Base-by-base conservation (phyloP, 2,797 vertebrate genomes). In the Gallinago solitaria region DNA sequence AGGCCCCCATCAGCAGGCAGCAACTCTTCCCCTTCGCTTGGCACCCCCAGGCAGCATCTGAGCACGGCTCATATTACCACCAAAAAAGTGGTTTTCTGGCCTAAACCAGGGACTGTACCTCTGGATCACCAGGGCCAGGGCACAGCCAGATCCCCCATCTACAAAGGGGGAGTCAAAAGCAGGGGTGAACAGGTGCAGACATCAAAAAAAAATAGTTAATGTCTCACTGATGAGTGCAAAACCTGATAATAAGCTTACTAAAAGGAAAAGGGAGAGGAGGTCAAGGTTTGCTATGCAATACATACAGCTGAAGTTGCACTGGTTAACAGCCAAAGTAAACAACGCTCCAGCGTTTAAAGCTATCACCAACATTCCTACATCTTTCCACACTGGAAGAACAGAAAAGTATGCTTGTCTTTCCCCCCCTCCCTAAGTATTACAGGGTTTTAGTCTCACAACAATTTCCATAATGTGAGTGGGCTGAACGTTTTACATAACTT, bases 291-390 rank as follows among this genome's bases (percentile, higher is more conserved):
- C 86, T 82, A 19, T 61, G 94, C 87, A 74, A 77, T n/a, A 27
- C 80, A 3, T n/a, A 12, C 27, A 90, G 93, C 91, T 91, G 91
- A 85, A 79, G n/a, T 8, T 76, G 93, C 85, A 67, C 92, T 95
- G 95, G 85, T 41, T 10, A 28, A 21, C 63, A 43, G 86, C 96
- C 94, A 97, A 97, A 91, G 70, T 21, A 93, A 97, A 96, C 90
- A 96, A 3, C 53, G 11, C 70, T 50, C 6, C 9, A 56, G 76
- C 59, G 1, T 76, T 94, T 83, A 25, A 81, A 86, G 87, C 51
- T 47, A 82, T 83, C 84, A 60, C 92, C 84, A 83, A 11, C 95
- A 96, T 96, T 95, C 96, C 95, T 91, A 3, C 87, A 35, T 54
- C 95, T 69, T 56, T 89, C 80, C 74, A 79, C 6, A 1, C 64